Conservation (phyloP, 2,113 vertebrate genomes). For the Serranochromis macrocephalus region DNA sequence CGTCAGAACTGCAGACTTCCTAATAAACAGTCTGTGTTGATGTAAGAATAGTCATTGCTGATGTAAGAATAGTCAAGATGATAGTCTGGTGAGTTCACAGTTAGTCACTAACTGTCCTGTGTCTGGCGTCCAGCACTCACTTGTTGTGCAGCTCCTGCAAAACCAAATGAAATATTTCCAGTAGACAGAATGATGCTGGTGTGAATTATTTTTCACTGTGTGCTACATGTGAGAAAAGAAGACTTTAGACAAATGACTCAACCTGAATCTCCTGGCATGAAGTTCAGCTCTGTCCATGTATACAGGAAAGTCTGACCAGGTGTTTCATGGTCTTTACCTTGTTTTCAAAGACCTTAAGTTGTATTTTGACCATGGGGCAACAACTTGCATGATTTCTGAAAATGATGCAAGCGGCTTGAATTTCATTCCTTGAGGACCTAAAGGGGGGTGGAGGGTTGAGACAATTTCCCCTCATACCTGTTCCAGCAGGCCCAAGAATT, state of each 20-base stretch:
- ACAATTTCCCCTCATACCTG: constrained; percentile 16
- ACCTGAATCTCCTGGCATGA: not conserved
- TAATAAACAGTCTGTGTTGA: not conserved
- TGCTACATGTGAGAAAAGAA: not conserved
- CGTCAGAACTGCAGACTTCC: not conserved
- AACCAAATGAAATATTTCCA: not conserved
- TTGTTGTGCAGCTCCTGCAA: not conserved
- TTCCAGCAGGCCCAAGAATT: constrained; percentile 56
- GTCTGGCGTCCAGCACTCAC: not conserved
- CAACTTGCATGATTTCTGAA: not conserved
- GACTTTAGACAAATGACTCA: not conserved
- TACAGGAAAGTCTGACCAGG: not conserved
- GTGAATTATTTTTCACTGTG: not conserved
- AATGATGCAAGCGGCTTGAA: constrained; percentile 15
- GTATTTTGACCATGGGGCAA: not conserved
- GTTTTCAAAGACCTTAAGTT: not conserved
- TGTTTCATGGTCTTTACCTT: not conserved
- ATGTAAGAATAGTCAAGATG: not conserved
- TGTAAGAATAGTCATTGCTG: not conserved
- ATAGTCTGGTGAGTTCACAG: not conserved
- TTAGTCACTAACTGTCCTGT: not conserved
- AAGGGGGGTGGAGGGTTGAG: not conserved
- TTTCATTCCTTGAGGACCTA: constrained; percentile 13
- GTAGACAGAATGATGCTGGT: not conserved
- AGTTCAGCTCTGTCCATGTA: not conserved